These are phyloP conservation scores for Helicoverpa assulta DNA, from an alignment of 2,888 invertebrate genomes.

Conservation along the genomic window DNA sequence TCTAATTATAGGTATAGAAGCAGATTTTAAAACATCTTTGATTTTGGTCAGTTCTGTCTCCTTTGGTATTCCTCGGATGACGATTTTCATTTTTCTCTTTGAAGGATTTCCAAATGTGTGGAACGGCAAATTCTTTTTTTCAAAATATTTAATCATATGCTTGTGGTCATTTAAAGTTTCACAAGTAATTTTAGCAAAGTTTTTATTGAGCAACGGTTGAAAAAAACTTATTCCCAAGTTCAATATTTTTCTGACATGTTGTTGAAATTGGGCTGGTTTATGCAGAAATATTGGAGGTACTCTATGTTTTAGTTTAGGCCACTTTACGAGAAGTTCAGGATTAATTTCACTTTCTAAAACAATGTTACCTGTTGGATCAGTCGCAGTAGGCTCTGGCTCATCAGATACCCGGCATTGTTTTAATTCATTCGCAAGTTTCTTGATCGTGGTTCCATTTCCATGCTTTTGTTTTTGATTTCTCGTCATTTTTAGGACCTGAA, in stretches of 20 bases:
- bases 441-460: constrained; percentile 56
- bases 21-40: constrained; percentile 69
- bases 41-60: constrained; percentile 67
- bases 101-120: constrained; percentile 77
- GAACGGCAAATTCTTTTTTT: constrained; percentile 72
- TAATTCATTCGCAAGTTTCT: constrained; percentile 51
- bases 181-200: constrained; percentile 71
- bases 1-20: constrained; percentile 73
- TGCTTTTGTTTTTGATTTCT: constrained; percentile 42
- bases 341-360: constrained; percentile 55
- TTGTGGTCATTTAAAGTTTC: constrained; percentile 70
- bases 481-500: constrained; percentile 58
- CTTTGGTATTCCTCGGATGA: constrained; percentile 75
- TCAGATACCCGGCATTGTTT: constrained; percentile 57
- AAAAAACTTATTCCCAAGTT: constrained; percentile 69
- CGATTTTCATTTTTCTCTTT: constrained; percentile 76
- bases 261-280: constrained; percentile 60
- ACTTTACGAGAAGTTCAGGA: constrained; percentile 59
- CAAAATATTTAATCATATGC: constrained; percentile 70
- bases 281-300: constrained; percentile 77
- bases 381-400: not conserved
- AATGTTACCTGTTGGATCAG: constrained; percentile 33
- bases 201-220: constrained; percentile 58
- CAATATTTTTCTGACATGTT: constrained; percentile 68
- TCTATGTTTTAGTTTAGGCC: constrained; percentile 70